Conservation (phyloP, 2,797 vertebrate species). For the Oreochromis mossambicus region DNA sequence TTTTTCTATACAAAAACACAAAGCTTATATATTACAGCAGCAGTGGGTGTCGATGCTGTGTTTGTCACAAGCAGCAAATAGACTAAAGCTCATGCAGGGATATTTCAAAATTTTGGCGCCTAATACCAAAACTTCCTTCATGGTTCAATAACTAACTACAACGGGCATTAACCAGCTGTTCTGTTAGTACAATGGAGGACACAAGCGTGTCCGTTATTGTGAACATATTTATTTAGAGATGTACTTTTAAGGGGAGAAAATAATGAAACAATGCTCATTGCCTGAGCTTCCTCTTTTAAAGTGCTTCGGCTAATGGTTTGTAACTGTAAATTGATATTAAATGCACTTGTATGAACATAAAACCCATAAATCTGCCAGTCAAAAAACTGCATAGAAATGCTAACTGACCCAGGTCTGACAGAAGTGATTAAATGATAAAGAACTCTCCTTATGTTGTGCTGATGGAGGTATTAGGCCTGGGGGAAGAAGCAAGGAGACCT, state of each 20-base stretch:
- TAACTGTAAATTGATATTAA: not conserved
- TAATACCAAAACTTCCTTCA: not conserved
- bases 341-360: not conserved
- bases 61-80: not conserved
- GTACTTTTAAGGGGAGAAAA: not conserved
- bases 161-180: not conserved
- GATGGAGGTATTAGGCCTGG: not conserved
- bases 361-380: not conserved
- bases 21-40: not conserved
- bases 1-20: not conserved
- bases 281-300: not conserved
- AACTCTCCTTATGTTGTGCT: not conserved
- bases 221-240: not conserved
- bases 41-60: not conserved
- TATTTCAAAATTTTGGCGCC: not conserved
- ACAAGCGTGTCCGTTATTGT: not conserved
- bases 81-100: not conserved
- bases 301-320: not conserved
- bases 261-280: not conserved
- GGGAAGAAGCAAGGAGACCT: not conserved
- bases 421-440: not conserved
- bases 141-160: not conserved
- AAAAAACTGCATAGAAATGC: not conserved
- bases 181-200: not conserved
- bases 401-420: not conserved